Evolutionary conservation across 53 echinoderm and acorn worm genomes (phyloP).

Genomic region (Paracentrotus lividus): DNA sequence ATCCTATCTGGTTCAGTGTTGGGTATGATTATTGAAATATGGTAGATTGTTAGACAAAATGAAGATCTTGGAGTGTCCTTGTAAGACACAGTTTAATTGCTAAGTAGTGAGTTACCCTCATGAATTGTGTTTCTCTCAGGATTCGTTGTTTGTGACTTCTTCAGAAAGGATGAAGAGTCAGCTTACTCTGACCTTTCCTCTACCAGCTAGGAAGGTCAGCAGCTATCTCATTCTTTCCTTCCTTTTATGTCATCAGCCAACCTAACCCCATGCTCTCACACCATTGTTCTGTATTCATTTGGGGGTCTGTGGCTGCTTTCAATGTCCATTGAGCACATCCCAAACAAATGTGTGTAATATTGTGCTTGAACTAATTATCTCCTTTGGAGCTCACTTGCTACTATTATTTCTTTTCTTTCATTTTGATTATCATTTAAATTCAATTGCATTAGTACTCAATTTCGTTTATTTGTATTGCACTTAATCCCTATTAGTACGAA

Average conservation of each 20-base stretch:
- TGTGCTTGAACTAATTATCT: too few species aligned
- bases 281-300: not conserved
- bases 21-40: not conserved
- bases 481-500: not conserved
- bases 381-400: too few species aligned
- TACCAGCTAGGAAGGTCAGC: conserved; percentile 98
- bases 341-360: too few species aligned
- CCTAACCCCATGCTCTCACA: conserved; percentile 17
- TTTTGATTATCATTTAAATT: not conserved
- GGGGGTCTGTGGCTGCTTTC: conserved; percentile 30
- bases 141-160: conserved; percentile 74
- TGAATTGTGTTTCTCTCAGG: conserved; percentile 46
- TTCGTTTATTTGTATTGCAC: not conserved
- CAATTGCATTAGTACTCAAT: not conserved
- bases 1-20: not conserved
- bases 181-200: conserved; percentile 82
- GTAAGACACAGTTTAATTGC: not conserved
- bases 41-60: not conserved
- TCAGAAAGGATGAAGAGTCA: conserved; percentile 77
- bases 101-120: conserved; percentile 4
- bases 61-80: not conserved
- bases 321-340: conserved; percentile 13
- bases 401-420: not conserved
- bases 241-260: conserved; percentile 24
- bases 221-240: conserved; percentile 40